Base-by-base conservation (phyloP, 2,888 invertebrate species). In the Periphyllus acericola region DNA sequence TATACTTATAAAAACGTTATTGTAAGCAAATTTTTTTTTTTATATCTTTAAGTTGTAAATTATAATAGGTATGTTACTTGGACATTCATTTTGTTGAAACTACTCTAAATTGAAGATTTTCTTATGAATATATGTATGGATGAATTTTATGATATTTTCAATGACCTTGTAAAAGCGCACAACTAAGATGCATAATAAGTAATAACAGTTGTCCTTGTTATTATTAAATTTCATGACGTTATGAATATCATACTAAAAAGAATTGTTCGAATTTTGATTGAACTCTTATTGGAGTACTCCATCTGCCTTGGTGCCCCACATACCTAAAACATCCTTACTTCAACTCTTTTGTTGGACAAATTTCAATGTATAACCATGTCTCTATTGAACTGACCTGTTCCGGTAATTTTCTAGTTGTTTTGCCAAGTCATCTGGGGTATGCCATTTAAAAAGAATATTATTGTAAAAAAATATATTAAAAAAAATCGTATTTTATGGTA, bases 401-500 rank as follows among this genome's bases (percentile, higher is more conserved):
- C 68, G 46, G 66, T 76, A 3, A 76, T 84, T 84, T 76, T 76
- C 40, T 52, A 52, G 29, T 68, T 5, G 32, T 78, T 85, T 85
- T 17, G 46, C 46, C 68, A 25, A 68, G 76, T 85, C 84, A 78
- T 78, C 21, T 34, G n/a, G 34, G 19, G 76, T 76, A 84, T 85
- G 78, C 52, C 52, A 68, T 85, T 78, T 71, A 60, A 40, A 68
- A 71, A n/a, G 9, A 81, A 19, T 11, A 21, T 71, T n/a, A 14
- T 80, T 60, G 74, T 29, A 66, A 34, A 1, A 14, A 36, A n/a
- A 74, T 11, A 29, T 40, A 21, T 72, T 60, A 52, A n/a, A 55
- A 34, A 72, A 72, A 83, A 68, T 29, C 3, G 46, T 17, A 34
- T 71, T 82, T 40, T 81, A 81, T 21, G 40, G 9, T 4, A 46